Conservation (phyloP, 1,140 invertebrate genomes). For the Bradynema listronoti region DNA sequence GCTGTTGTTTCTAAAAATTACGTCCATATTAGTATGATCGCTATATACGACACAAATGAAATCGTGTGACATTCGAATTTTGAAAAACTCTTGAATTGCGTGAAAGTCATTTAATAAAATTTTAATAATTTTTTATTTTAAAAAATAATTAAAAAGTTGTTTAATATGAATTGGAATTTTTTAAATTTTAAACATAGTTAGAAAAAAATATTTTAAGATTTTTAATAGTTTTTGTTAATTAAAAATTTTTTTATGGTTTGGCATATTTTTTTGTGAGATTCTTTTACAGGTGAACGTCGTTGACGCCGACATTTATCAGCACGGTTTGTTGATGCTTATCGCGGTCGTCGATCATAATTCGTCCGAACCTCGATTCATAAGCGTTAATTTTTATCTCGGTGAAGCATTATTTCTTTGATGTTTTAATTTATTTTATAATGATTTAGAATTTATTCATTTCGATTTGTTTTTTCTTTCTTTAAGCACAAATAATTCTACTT, state of each 20-base stretch:
- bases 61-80: conserved; percentile 8
- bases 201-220: conserved; percentile 8
- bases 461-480: background rate
- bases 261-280: no score
- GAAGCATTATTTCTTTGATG: conserved; percentile 1
- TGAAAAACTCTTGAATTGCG: no score
- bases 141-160: no score
- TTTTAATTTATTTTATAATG: background rate
- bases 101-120: no score
- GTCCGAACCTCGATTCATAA: conserved; percentile 25
- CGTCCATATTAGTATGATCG: no score
- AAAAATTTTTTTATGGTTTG: background rate
- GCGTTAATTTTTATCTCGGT: background rate
- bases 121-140: no score
- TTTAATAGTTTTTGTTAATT: conserved; percentile 3
- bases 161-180: conserved; percentile 7
- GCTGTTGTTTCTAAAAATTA: no score
- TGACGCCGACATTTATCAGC: conserved; percentile 22
- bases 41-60: conserved; percentile 8
- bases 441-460: conserved; percentile 12
- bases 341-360: conserved; percentile 7
- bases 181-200: conserved; percentile 19
- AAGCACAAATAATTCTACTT: background rate
- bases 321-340: conserved; percentile 23
- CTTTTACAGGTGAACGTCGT: conserved; percentile 13